Conservation (phyloP, 2,797 vertebrate species). For the Mareca strepera region DNA sequence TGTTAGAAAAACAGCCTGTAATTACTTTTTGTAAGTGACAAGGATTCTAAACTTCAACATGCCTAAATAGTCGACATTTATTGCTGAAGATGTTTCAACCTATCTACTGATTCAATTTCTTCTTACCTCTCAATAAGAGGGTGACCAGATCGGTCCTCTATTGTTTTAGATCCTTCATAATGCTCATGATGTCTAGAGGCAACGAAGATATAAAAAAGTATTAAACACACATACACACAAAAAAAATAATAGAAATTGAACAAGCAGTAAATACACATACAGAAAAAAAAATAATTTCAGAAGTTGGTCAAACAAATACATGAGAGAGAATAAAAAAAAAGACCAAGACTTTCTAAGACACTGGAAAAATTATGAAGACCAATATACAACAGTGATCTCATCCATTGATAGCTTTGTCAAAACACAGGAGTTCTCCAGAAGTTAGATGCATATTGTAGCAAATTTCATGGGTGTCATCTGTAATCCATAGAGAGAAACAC, state of each 20-base stretch:
- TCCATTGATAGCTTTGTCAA: background rate
- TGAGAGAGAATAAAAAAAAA: background rate
- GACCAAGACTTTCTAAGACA: background rate
- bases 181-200: constrained; percentile 45
- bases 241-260: background rate
- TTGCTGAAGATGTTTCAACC: background rate
- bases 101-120: background rate
- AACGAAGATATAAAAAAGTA: background rate
- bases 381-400: background rate
- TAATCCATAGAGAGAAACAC: background rate
- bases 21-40: background rate
- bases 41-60: background rate
- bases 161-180: constrained; percentile 62
- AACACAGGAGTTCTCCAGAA: background rate
- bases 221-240: background rate
- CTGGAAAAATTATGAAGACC: background rate
- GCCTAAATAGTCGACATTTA: background rate
- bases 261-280: background rate
- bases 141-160: constrained; percentile 53
- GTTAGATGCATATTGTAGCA: background rate
- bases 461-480: background rate
- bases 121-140: constrained; percentile 75
- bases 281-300: background rate
- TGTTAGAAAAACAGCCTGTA: background rate
- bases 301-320: background rate